A percentile compares a stretch with the other conserved stretches of the same genome.
Evolutionary conservation across 2,113 vertebrate species (phyloP).

Genomic region (Myanophis thanlyinensis): DNA sequence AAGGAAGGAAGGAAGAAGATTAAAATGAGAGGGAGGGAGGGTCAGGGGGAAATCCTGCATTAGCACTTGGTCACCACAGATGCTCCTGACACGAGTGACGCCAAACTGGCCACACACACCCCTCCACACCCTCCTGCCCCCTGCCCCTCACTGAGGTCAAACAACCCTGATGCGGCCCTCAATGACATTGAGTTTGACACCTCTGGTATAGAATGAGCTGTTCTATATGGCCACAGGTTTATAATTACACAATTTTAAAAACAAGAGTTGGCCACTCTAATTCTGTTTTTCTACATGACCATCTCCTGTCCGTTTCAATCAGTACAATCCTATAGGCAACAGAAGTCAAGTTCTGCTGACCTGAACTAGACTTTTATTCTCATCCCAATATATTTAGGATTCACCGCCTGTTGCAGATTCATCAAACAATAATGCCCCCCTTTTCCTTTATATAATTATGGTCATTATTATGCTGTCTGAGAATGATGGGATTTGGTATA

Average conservation of each 20-base stretch:
- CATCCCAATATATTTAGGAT: neutral
- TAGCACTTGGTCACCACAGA: too few relatives aligned
- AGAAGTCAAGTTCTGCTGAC: neutral
- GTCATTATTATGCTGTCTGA: neutral
- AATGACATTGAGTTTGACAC: too few relatives aligned
- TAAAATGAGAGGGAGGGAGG: too few relatives aligned
- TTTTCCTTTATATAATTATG: neutral
- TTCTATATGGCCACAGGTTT: neutral
- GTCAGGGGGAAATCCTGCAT: too few relatives aligned
- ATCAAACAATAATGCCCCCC: neutral
- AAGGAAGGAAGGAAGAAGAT: too few relatives aligned
- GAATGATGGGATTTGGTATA: neutral
- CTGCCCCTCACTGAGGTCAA: too few relatives aligned
- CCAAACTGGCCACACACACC: too few relatives aligned
- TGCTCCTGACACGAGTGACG: too few relatives aligned
- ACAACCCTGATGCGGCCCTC: too few relatives aligned
- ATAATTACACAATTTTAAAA: neutral
- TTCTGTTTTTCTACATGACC: neutral
- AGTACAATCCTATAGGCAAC: neutral
- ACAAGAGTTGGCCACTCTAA: neutral
- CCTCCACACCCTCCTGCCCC: too few relatives aligned
- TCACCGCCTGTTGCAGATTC: neutral
- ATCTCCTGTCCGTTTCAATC: neutral
- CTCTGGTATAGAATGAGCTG: neutral
- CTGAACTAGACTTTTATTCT: neutral